Base-by-base conservation (phyloP, 2,888 invertebrate genomes). In the Drosophila anceps region DNA sequence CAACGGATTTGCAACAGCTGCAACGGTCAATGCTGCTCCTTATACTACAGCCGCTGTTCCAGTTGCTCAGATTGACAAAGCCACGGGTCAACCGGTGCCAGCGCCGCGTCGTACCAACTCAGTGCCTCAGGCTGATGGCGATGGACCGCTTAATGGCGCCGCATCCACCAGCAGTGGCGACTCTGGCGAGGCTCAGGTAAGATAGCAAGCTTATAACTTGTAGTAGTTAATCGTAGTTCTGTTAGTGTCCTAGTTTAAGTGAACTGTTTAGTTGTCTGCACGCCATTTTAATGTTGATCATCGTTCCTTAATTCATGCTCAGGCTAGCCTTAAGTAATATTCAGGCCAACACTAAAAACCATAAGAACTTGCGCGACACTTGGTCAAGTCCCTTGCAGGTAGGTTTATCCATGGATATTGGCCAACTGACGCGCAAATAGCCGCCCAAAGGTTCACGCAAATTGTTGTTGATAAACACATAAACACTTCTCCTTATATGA, bases 41-140 rank as follows among this genome's bases (percentile, higher is more conserved):
- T 39, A 72, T 27, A 65, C 59, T 4, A 57, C 80, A 12, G 62
- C 73, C 24, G 66, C 79, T 31, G 35, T 72, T 48, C 10, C 70
- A 4, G 43, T 29, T 51, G 20, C 70, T 44, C 71, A 57, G 27
- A 82, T 90, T 74, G 90, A 92, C 75, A 88, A 85, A 55, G 61
- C 68, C 82, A 92, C 86, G 87, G 93, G 91, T 81, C 93, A 87
- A 82, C 93, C 92, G 27, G 91, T 93, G 79, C 92, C 93, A 48
- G 93, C 93, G 72, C 92, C 93, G 48, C 91, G 93, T 84, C 93
- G 93, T 66, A 92, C 93, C 68, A 93, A 94, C 83, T 94, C 94
- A 73, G 94, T 95, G 83, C 93, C 95, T 27, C 62, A 83, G 77
- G 93, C 91, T 61, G 92, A 91, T 46, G 80, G 77, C 15, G 83